These are phyloP conservation scores for Panulirus ornatus DNA, from an alignment of 1,140 invertebrate genomes.

Conservation along the genomic window DNA sequence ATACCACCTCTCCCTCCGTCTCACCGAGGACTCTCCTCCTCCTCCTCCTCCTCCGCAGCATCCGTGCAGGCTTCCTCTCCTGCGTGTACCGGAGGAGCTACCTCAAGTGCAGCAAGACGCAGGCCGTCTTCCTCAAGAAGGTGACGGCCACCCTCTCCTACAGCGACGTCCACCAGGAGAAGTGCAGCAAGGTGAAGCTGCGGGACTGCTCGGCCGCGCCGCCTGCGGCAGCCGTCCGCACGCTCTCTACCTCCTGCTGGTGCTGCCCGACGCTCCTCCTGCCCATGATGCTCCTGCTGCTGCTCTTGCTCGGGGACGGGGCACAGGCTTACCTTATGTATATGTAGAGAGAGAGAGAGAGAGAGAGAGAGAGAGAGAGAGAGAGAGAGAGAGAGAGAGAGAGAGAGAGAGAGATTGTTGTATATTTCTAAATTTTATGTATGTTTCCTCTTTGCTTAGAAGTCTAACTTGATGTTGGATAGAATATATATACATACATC, in stretches of 20 bases:
- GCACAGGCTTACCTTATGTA: no score
- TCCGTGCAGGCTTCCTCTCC: constrained; percentile 34
- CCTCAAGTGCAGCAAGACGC: constrained; percentile 42
- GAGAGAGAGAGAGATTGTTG: no score
- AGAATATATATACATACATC: no score
- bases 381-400: no score
- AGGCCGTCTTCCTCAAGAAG: constrained; percentile 64
- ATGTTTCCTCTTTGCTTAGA: no score
- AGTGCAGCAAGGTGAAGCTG: constrained; percentile 42
- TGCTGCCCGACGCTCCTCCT: no score
- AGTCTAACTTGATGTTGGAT: no score
- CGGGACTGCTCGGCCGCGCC: constrained; percentile 24
- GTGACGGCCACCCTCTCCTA: constrained; percentile 63
- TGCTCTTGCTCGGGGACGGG: background rate
- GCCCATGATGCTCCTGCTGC: background rate
- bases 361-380: no score
- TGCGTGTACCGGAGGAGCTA: constrained; percentile 49
- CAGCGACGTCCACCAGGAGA: constrained; percentile 61
- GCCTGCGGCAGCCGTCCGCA: background rate
- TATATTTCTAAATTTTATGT: no score
- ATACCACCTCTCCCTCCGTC: background rate
- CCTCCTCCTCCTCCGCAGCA: constrained; percentile 8
- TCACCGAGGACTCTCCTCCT: no score
- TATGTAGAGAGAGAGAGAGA: no score
- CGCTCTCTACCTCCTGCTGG: background rate